These are phyloP conservation scores for Aptenodytes forsteri DNA, from an alignment of 2,113 vertebrate genomes.

Conservation along the genomic window DNA sequence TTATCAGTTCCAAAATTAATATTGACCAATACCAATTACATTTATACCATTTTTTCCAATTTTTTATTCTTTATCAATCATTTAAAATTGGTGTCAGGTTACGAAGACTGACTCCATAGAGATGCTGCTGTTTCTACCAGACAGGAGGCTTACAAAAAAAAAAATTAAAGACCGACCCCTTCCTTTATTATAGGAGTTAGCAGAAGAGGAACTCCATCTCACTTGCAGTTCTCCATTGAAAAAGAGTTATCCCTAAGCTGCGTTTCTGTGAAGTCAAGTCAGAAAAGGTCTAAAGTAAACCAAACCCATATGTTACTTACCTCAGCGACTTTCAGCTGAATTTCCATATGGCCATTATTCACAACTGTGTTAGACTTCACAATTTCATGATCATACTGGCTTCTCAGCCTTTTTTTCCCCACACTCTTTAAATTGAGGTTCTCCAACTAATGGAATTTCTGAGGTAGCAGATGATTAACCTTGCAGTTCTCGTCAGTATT, in stretches of 20 bases:
- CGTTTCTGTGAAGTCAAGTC: not conserved
- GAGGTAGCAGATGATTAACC: not conserved
- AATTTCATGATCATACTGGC: not conserved
- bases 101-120: not conserved
- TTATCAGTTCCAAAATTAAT: not conserved
- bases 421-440: not conserved
- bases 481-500: not conserved
- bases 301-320: not conserved
- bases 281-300: not conserved
- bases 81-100: not conserved
- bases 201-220: not conserved
- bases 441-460: not conserved
- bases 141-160: not conserved
- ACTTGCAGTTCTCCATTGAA: not conserved
- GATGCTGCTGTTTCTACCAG: not conserved
- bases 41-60: not conserved
- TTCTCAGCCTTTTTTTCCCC: not conserved
- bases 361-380: not conserved
- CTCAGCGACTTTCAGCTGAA: not conserved
- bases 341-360: not conserved
- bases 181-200: not conserved
- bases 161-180: not conserved
- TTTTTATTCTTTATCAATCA: not conserved
- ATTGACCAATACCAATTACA: not conserved
- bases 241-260: not conserved